Percentiles rank a stretch among this genome's conserved stretches.
These are phyloP conservation scores for Corella eumyota DNA, from an alignment of 23 tunicate genomes.

Conservation along the genomic window DNA sequence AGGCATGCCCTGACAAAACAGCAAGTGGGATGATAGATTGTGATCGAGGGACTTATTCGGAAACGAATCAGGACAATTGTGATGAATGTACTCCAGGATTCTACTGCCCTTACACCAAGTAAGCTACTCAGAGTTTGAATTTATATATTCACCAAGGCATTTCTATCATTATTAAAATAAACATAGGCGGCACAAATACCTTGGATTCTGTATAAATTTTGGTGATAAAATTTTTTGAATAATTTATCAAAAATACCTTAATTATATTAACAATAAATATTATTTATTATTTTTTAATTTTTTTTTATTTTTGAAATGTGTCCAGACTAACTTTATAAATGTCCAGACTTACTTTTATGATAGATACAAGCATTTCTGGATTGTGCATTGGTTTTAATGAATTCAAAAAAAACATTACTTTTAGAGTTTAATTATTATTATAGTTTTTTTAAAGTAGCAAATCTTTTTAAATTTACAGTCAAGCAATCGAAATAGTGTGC, in stretches of 20 bases:
- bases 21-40: conserved; percentile 18
- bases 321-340: too few relatives aligned
- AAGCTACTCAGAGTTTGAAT: too few relatives aligned
- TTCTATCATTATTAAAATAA: background rate
- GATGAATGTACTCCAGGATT: conserved; percentile 54
- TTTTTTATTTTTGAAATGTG: too few relatives aligned
- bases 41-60: conserved; percentile 55
- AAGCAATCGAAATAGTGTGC: conserved; percentile 46
- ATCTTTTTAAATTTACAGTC: too few relatives aligned
- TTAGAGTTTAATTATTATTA: too few relatives aligned
- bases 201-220: background rate
- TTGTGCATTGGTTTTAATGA: too few relatives aligned
- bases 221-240: too few relatives aligned
- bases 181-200: background rate
- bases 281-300: background rate
- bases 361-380: too few relatives aligned
- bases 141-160: background rate
- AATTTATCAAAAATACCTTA: too few relatives aligned
- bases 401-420: too few relatives aligned
- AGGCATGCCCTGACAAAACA: conserved; percentile 35
- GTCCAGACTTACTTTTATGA: too few relatives aligned
- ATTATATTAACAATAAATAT: background rate
- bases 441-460: too few relatives aligned
- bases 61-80: conserved; percentile 22
- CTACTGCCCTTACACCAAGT: conserved; percentile 76